These are phyloP conservation scores for Trogon melanurus DNA, from an alignment of 2,113 vertebrate species.

Conservation along the genomic window DNA sequence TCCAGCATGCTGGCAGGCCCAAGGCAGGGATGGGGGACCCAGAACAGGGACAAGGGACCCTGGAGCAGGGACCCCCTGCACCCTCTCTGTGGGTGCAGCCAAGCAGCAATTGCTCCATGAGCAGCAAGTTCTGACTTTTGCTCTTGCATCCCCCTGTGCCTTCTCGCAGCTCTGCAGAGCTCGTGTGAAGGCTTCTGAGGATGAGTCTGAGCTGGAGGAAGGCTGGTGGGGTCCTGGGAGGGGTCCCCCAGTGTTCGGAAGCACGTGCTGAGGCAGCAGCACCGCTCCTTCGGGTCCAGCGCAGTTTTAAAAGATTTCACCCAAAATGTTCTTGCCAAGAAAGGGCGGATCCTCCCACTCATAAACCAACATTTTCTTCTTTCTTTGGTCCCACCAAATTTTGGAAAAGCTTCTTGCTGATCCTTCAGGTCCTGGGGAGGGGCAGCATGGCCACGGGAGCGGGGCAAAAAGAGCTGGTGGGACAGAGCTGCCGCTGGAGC, in stretches of 20 bases:
- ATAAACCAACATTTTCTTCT: not conserved
- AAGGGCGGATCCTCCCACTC: not conserved
- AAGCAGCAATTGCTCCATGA: rapidly evolving
- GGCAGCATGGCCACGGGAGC: rapidly evolving
- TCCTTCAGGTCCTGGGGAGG: not conserved
- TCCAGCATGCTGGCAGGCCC: rapidly evolving
- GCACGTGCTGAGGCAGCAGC: not conserved
- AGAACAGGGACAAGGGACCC: not conserved
- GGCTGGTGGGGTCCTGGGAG: not conserved
- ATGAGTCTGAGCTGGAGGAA: rapidly evolving
- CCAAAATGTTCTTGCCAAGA: no score
- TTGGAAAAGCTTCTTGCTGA: not conserved
- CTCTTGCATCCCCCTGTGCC: not conserved
- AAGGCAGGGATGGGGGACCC: not conserved
- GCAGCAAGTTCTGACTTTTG: not conserved
- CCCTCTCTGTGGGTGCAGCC: not conserved
- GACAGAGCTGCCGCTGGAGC: not conserved
- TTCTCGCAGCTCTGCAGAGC: not conserved
- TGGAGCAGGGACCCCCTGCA: not conserved
- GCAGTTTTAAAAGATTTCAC: not conserved
- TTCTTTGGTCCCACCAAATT: not conserved
- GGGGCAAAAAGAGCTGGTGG: not conserved
- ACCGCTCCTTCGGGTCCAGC: not conserved
- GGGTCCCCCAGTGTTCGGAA: not conserved
- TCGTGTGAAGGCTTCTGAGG: not conserved